Base-by-base conservation (phyloP, 2,797 vertebrate species). In the Alectoris magna region DNA sequence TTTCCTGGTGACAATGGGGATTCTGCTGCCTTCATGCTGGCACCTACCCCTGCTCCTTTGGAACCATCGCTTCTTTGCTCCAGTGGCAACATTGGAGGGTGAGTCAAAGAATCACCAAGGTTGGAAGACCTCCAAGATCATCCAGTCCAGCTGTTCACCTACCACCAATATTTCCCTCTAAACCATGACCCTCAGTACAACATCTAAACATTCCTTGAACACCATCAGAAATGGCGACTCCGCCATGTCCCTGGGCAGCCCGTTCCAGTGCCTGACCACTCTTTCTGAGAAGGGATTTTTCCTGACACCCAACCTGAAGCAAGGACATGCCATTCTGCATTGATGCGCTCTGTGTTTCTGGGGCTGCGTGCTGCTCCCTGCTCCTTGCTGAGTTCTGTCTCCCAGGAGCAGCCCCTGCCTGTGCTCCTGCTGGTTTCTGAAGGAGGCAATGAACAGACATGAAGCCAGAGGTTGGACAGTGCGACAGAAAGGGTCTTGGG, bases 371-470 rank as follows among this genome's bases (percentile, higher is more conserved):
- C n/a, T 56, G 41, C 58, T 79, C 27, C 64, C 51, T 0, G 0
- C 27, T 90, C 83, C 84, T 74, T 53, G 36, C 29, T 74, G 68
- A 51, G 44, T 68, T 86, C 84, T 44, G 2, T 73, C 76, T 88
- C 76, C 48, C 4, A 12, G 85, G 87, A 59, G 62, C 59, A 68
- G 82, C 17, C 84, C 88, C 72, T 92, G 93, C 60, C 63, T 19
- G 4, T 94, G n/a, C 49, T 92, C 86, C 76, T 69, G 85, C 73
- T 93, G 93, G 55, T 84, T 93, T 74, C 92, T 84, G 88, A 82
- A 93, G 89, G 85, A 84, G 80, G 94, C 94, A 94, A 96, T 96
- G 92, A 95, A 90, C 66, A 91, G 92, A 91, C 85, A 95, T 9
- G 43, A 79, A 79, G 91, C 93, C 92, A 94, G 84, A 95, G 70